phyloP scores from a whole-genome alignment of 2,113 vertebrate genomes.

The Paramormyrops kingsleyae region DNA sequence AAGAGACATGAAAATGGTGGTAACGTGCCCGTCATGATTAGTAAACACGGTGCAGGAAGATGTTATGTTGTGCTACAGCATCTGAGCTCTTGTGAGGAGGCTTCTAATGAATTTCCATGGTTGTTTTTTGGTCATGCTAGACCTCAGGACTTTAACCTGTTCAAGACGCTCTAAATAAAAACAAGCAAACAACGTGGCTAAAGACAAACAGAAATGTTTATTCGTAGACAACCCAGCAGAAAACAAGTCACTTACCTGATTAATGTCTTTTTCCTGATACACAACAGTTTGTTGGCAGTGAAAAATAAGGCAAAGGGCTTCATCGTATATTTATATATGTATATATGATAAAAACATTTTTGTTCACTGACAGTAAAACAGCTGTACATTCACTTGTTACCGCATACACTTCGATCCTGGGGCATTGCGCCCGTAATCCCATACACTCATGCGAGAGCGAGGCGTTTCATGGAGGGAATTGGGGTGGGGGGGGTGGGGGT shows the following conservation, averaged over 20 bases:
- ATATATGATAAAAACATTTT: slow-evolving; percentile 38
- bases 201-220: slow-evolving; percentile 55
- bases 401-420: not conserved
- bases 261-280: slow-evolving; percentile 61
- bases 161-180: not conserved
- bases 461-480: not conserved
- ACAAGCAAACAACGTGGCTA: slow-evolving; percentile 35
- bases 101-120: not conserved
- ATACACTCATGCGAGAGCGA: not conserved
- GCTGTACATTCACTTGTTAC: slow-evolving; percentile 66
- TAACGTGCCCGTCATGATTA: not conserved
- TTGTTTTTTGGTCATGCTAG: not conserved
- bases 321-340: slow-evolving; percentile 37
- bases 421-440: not conserved
- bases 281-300: slow-evolving; percentile 65
- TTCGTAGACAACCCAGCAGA: slow-evolving; percentile 60
- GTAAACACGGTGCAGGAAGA: not conserved
- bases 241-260: slow-evolving; percentile 53
- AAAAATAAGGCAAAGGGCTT: slow-evolving; percentile 69
- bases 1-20: not conserved
- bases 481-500: not conserved
- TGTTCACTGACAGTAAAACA: slow-evolving; percentile 59
- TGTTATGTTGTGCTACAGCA: not conserved
- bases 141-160: not conserved
- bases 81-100: not conserved